A percentile compares a stretch with the other conserved stretches of the same genome.
Evolutionary conservation across 2,113 vertebrate genomes (phyloP).

Genomic region (Fulica atra): DNA sequence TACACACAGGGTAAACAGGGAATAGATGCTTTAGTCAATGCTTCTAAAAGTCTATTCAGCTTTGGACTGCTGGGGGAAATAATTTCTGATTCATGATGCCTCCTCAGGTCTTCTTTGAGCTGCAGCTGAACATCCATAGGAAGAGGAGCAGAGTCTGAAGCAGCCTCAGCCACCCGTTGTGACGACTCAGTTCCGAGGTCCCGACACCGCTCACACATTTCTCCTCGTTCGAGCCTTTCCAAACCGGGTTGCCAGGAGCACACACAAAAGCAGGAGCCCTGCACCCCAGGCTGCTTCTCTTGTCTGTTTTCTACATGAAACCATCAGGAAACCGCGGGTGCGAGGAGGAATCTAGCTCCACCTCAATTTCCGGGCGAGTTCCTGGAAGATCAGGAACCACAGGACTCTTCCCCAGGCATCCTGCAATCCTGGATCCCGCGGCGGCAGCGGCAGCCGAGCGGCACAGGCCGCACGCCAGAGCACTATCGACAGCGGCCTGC

Average conservation of each 20-base stretch:
- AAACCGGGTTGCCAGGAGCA: neutral
- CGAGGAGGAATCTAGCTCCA: neutral
- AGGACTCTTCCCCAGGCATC: accelerated
- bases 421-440: neutral
- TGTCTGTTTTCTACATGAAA: neutral
- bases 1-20: neutral
- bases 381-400: neutral
- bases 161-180: neutral
- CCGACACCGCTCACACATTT: neutral
- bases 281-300: neutral
- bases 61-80: neutral
- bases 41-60: neutral
- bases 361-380: accelerated
- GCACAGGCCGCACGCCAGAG: neutral
- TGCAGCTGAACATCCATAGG: neutral
- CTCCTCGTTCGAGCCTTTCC: neutral
- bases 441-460: neutral
- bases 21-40: neutral
- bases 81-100: neutral
- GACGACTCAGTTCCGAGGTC: neutral
- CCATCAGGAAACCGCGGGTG: neutral
- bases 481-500: accelerated
- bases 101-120: neutral
- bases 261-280: neutral
- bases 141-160: neutral